These are phyloP conservation scores for Lagria hirta DNA, from an alignment of 2,888 invertebrate genomes.

Conservation along the genomic window DNA sequence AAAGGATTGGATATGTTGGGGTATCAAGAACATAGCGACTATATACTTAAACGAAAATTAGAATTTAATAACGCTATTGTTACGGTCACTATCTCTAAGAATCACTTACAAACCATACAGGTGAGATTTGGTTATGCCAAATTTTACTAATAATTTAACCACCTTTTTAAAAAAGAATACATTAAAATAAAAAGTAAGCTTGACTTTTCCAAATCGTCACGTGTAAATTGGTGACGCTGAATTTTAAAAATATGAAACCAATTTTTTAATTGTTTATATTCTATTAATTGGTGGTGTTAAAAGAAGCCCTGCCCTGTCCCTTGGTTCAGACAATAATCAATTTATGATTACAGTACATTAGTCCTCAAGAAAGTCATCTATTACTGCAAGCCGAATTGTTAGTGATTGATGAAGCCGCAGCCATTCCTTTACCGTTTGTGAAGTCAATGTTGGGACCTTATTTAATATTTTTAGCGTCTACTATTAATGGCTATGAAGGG, in stretches of 20 bases:
- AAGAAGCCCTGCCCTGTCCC: no score
- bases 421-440: conserved; percentile 93
- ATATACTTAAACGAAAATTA: conserved; percentile 90
- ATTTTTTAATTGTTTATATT: no score
- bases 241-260: no score
- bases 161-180: no score
- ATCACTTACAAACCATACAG: conserved; percentile 92
- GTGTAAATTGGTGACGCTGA: no score
- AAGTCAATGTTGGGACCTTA: conserved; percentile 88
- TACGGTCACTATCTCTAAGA: conserved; percentile 85
- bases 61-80: conserved; percentile 97
- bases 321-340: no score
- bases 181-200: no score
- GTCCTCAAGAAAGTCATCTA: conserved; percentile 85
- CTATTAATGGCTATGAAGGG: conserved; percentile 97
- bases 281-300: no score
- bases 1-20: conserved; percentile 93
- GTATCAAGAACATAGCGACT: conserved; percentile 95
- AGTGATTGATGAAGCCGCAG: conserved; percentile 98
- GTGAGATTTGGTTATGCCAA: conserved; percentile 57
- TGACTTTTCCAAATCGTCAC: no score
- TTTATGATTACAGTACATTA: conserved; percentile 76
- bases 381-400: conserved; percentile 92
- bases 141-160: no score
- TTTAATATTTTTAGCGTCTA: conserved; percentile 92